These are phyloP conservation scores for Maniola hyperantus DNA, from an alignment of 2,888 invertebrate genomes.

Conservation along the genomic window DNA sequence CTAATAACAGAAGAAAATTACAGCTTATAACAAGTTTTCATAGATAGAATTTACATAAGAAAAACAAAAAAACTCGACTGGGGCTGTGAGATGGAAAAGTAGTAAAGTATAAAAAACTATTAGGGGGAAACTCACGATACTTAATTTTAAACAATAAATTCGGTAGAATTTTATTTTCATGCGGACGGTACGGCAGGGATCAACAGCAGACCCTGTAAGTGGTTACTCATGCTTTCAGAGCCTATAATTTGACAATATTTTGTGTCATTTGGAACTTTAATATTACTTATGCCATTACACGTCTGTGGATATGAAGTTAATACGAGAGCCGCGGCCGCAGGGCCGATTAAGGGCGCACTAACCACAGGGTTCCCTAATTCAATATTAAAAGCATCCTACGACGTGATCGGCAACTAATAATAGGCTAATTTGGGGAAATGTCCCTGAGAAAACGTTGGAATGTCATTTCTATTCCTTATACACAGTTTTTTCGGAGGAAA, in stretches of 20 bases:
- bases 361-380: slow-evolving; percentile 81
- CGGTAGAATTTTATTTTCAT: slow-evolving; percentile 30
- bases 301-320: slow-evolving; percentile 78
- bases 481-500: slow-evolving; percentile 52
- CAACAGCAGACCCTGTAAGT: slow-evolving; percentile 76
- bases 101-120: too few species aligned
- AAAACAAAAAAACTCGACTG: too few species aligned
- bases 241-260: slow-evolving; percentile 83
- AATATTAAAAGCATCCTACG: slow-evolving; percentile 82
- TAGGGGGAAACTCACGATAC: too few species aligned
- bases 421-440: slow-evolving; percentile 80
- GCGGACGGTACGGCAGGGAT: slow-evolving; percentile 67
- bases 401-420: slow-evolving; percentile 81
- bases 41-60: too few species aligned
- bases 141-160: neutral
- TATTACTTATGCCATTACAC: slow-evolving; percentile 80
- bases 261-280: slow-evolving; percentile 82
- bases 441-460: slow-evolving; percentile 81
- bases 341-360: slow-evolving; percentile 78
- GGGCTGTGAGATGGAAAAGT: too few species aligned
- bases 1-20: too few species aligned
- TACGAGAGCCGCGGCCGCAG: slow-evolving; percentile 69
- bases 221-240: slow-evolving; percentile 79
- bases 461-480: slow-evolving; percentile 72
- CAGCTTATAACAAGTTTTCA: too few species aligned